Conservation (phyloP, 2,113 vertebrate species). For the Ahaetulla prasina region DNA sequence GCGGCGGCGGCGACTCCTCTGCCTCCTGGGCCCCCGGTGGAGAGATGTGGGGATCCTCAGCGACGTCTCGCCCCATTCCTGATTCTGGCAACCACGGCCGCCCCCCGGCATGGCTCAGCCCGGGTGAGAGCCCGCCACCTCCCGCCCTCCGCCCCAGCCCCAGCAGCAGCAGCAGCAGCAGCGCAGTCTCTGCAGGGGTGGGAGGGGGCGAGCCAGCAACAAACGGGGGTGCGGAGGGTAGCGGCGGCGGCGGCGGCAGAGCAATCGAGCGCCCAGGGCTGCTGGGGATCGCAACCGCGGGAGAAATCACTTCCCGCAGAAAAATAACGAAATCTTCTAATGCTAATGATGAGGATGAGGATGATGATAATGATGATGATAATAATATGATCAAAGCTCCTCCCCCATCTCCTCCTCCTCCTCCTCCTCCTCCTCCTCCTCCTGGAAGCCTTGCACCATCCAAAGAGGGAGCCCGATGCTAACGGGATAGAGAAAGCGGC, state of each 20-base stretch:
- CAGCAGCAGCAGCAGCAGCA: neutral
- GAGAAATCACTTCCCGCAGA: neutral
- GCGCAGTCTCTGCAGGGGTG: slow-evolving; percentile 14
- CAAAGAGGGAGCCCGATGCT: neutral
- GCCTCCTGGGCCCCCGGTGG: slow-evolving; percentile 62
- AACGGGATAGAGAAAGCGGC: neutral
- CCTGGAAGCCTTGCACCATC: slow-evolving; percentile 17
- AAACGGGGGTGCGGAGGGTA: neutral
- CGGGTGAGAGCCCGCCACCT: slow-evolving; percentile 36
- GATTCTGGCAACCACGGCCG: slow-evolving; percentile 14
- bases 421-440: slow-evolving; percentile 30
- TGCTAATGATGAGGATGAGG: neutral
- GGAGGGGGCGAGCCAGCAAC: neutral
- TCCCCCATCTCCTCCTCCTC: slow-evolving; percentile 10
- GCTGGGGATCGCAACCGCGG: neutral
- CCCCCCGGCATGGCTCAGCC: slow-evolving; percentile 50
- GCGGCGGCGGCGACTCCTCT: slow-evolving; percentile 61
- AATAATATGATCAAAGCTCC: neutral
- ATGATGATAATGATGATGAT: neutral
- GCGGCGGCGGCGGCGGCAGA: neutral
- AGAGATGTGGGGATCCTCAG: slow-evolving; percentile 61
- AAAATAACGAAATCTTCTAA: neutral
- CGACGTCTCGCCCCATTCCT: slow-evolving; percentile 65
- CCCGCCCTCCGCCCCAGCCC: slow-evolving; percentile 19
- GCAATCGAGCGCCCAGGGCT: neutral